Percentiles rank a stretch among this genome's conserved stretches.
These are phyloP conservation scores for Falco naumanni DNA, from an alignment of 2,797 vertebrate species.

Conservation along the genomic window DNA sequence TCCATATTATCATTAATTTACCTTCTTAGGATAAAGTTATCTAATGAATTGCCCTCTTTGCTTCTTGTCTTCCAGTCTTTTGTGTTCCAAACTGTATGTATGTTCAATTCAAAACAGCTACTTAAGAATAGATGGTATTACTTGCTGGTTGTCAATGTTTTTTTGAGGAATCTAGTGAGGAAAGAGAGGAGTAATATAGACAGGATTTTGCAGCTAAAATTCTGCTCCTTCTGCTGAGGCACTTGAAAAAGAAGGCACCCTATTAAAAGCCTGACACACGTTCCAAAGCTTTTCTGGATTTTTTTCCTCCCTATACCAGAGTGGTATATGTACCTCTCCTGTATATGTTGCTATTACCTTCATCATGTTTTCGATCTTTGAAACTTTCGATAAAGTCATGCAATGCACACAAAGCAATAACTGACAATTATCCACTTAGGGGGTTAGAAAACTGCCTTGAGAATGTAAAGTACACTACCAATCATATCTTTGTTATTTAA, in stretches of 20 bases:
- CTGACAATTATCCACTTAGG: constrained; percentile 76
- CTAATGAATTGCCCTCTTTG: background rate
- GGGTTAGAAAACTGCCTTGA: constrained; percentile 69
- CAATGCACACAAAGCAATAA: constrained; percentile 66
- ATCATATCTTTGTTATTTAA: constrained; percentile 76
- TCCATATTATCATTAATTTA: background rate
- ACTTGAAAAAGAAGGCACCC: background rate
- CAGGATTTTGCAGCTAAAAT: background rate
- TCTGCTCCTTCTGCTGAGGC: background rate
- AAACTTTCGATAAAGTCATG: constrained; percentile 62
- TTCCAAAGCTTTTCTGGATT: background rate
- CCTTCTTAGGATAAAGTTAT: background rate
- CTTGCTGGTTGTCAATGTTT: background rate
- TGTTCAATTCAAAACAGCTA: rapidly evolving
- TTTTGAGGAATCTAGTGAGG: background rate
- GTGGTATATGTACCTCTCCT: background rate
- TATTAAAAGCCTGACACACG: background rate
- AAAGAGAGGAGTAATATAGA: background rate
- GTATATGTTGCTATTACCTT: background rate
- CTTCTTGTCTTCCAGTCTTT: background rate
- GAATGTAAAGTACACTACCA: constrained; percentile 67
- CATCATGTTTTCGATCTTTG: background rate
- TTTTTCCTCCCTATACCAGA: background rate
- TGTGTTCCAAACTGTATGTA: background rate
- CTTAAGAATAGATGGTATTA: background rate